These are phyloP conservation scores for Meriones psammophilus DNA, from an alignment of 2,797 vertebrate genomes.

Conservation along the genomic window DNA sequence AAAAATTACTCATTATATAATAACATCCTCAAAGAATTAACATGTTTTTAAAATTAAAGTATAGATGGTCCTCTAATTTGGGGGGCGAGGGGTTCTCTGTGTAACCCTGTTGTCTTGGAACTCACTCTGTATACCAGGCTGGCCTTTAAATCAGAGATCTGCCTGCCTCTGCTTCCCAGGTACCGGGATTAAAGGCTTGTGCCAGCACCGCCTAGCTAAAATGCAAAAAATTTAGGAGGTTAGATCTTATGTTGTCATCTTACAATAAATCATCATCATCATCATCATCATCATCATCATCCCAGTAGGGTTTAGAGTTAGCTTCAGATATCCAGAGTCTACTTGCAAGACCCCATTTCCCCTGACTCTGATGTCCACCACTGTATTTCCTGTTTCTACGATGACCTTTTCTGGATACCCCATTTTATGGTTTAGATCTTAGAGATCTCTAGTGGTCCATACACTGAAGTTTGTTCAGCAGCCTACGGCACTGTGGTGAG, in stretches of 20 bases:
- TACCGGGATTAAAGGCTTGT: neutral
- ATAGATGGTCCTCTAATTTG: neutral
- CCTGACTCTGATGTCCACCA: neutral
- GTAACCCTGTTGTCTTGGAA: neutral
- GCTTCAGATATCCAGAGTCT: neutral
- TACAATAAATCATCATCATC: neutral
- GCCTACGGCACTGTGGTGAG: neutral
- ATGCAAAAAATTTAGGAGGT: neutral
- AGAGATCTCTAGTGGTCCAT: neutral
- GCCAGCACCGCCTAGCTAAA: neutral
- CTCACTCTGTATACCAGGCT: neutral
- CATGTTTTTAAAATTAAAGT: neutral
- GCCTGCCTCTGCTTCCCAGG: neutral
- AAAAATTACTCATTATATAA: conserved; percentile 15
- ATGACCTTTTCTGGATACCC: neutral
- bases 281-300: neutral
- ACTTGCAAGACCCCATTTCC: neutral
- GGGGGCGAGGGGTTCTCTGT: neutral
- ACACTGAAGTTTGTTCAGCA: neutral
- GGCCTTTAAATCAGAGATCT: neutral
- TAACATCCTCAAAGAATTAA: neutral
- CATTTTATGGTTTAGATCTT: neutral
- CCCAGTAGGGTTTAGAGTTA: neutral
- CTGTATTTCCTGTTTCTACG: conserved; percentile 37
- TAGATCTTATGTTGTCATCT: neutral